Base-by-base conservation (phyloP, 2,113 vertebrate genomes). In the Geococcyx californianus region DNA sequence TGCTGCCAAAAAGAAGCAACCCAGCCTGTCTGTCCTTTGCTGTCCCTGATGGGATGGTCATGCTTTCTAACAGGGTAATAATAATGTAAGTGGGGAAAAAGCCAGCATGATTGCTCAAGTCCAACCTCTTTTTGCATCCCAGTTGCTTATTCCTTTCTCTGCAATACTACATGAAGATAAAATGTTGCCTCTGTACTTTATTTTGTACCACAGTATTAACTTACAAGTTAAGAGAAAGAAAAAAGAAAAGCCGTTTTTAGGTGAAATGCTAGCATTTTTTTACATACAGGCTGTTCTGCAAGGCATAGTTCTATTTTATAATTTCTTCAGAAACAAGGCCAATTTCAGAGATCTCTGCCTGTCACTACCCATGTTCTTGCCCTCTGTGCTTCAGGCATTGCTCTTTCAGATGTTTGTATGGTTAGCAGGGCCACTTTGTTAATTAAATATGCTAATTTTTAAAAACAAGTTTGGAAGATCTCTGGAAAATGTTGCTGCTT, bases 101-200 rank as follows among this genome's bases (percentile, higher is more conserved):
- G 24, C 63, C 59, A 51, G 10, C 4, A 1, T 23, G 18, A 31
- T 78, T 10, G 1, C 33, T 51, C 0, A 49, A 38, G 16, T 66
- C 44, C 13, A 47, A 13, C 16, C 18, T 52, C n/a, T 44, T 84
- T 85, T 75, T 49, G 24, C 24, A 28, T 87, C 16, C 13, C 11
- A 14, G 34, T 15, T 89, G 17, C 42, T 31, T 74, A 3, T 62
- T 89, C 4, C 5, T 84, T 88, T 91, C 28, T 87, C 40, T 54
- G 21, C 64, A 40, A 1, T 78, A 67, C 17, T 67, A 16, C 4
- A 1, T 69, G 33, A 66, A 62, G 31, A 31, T 88, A 44, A 80
- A 60, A 66, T 76, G 17, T 59, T 74, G n/a, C n/a, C 26, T 66
- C 40, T 66, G 3, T 67, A 28, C 28, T 81, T 89, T 40, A 34